Percentiles rank a stretch among this genome's conserved stretches.
Evolutionary conservation across 2,113 vertebrate species (phyloP).

Genomic region (Grammomys surdaster): DNA sequence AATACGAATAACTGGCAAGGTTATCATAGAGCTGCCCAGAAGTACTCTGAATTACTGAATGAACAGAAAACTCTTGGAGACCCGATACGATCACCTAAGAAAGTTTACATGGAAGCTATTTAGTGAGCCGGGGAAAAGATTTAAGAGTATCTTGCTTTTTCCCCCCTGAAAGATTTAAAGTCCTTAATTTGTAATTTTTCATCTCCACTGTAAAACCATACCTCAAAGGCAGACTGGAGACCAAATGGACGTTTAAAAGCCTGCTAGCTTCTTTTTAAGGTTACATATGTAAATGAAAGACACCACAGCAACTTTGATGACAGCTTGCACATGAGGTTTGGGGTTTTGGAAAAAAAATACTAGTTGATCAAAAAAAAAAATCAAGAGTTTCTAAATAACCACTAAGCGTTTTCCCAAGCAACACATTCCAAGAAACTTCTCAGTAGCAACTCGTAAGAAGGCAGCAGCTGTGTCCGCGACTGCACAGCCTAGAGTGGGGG

Average conservation of each 20-base stretch:
- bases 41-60: conserved; percentile 5
- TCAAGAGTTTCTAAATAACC: conserved; percentile 52
- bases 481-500: background rate
- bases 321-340: conserved; percentile 24
- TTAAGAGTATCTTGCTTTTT: background rate
- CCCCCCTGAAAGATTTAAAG: background rate
- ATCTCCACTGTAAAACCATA: background rate
- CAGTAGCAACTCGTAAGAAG: conserved; percentile 22
- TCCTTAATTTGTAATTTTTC: background rate
- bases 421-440: conserved; percentile 67
- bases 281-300: conserved; percentile 49
- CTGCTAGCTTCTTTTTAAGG: conserved; percentile 47
- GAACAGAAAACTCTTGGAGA: background rate
- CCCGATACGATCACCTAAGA: background rate
- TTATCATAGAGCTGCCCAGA: background rate
- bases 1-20: conserved; percentile 37
- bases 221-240: background rate
- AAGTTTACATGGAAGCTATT: conserved; percentile 30
- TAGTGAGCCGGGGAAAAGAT: background rate
- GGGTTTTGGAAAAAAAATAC: background rate
- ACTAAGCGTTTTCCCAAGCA: conserved; percentile 18
- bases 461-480: background rate
- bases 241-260: conserved; percentile 20
- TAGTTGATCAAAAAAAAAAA: background rate
- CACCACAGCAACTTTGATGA: conserved; percentile 41